These are phyloP conservation scores for Rallus limicola DNA, from an alignment of 2,113 vertebrate species.

Conservation along the genomic window DNA sequence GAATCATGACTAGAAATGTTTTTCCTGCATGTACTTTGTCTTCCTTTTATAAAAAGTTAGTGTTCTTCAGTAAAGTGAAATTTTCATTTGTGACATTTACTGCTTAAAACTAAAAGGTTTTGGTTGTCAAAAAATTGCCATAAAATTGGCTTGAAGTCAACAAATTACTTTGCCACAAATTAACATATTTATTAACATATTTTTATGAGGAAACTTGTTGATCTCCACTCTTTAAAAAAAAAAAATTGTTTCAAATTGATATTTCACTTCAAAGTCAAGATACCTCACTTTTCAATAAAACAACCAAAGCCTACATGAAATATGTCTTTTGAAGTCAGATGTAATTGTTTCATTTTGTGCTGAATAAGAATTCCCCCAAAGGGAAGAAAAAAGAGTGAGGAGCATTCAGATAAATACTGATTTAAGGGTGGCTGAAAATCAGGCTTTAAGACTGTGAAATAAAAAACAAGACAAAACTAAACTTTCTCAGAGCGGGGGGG, in stretches of 20 bases:
- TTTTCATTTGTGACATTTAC: neutral
- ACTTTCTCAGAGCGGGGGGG: neutral
- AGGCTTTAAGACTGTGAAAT: neutral
- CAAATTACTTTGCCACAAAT: neutral
- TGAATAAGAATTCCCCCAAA: neutral
- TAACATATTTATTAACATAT: fast-evolving
- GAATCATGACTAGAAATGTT: neutral
- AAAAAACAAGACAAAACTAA: neutral
- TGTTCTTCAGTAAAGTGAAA: neutral
- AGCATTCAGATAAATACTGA: neutral
- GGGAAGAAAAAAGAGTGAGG: neutral
- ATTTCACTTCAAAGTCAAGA: neutral
- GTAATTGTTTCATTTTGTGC: neutral
- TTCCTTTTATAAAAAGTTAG: neutral
- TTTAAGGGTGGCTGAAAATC: neutral
- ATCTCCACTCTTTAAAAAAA: neutral
- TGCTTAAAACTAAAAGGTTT: neutral
- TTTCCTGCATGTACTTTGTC: neutral
- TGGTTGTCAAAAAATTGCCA: neutral
- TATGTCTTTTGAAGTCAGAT: neutral
- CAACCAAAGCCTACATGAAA: neutral
- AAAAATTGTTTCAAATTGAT: neutral
- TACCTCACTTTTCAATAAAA: neutral
- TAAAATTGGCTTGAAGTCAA: neutral
- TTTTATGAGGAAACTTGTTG: neutral